Conservation (phyloP, 2,797 vertebrate genomes). For the Pitangus sulphuratus region DNA sequence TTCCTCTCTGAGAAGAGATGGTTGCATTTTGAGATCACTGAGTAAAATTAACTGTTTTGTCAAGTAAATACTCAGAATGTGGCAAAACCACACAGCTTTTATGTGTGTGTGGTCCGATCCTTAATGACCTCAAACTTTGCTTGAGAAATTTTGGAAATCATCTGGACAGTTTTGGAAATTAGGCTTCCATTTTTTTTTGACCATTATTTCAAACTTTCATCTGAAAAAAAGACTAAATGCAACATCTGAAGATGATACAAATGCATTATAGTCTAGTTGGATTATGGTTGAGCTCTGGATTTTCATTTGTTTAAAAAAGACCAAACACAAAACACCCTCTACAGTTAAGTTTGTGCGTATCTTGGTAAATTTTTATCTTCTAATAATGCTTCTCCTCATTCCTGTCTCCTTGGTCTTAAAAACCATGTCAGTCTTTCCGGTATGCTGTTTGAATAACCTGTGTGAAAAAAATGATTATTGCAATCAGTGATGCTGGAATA, state of each 20-base stretch:
- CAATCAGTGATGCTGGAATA: not conserved
- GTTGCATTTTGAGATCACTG: not conserved
- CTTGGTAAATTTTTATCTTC: not conserved
- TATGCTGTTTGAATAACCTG: not conserved
- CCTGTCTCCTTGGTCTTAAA: not conserved
- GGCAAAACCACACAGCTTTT: not conserved
- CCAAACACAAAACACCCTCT: not conserved
- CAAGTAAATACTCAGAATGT: not conserved
- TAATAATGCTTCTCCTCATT: not conserved
- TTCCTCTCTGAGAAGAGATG: not conserved
- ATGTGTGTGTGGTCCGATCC: not conserved
- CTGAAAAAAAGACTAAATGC: fast-evolving
- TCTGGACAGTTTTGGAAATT: not conserved
- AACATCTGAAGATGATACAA: no score
- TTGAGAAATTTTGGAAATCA: not conserved
- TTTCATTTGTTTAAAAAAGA: not conserved
- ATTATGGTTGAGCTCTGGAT: not conserved
- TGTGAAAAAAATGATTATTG: slow-evolving; percentile 14
- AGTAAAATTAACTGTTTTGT: not conserved
- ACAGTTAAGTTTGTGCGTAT: not conserved
- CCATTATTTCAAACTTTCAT: not conserved
- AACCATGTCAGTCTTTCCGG: not conserved
- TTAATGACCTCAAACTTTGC: not conserved
- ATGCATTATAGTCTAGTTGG: not conserved
- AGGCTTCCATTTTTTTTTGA: not conserved